Conservation (phyloP, 2,797 vertebrate species). For the Margarornis squamiger region DNA sequence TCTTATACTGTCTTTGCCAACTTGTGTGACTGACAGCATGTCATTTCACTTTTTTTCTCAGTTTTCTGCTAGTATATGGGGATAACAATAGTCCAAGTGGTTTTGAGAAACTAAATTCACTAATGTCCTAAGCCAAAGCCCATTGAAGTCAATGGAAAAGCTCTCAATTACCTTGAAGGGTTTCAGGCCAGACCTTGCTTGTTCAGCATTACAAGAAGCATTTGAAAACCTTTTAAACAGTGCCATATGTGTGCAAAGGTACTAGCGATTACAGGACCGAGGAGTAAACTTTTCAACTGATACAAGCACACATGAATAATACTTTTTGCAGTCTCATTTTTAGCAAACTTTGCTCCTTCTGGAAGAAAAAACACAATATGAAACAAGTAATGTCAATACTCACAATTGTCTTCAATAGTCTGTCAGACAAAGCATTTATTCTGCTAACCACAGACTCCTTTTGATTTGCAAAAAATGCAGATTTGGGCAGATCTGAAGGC, state of each 20-base stretch:
- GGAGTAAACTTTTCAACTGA: neutral
- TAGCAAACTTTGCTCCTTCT: neutral
- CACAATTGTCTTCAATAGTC: neutral
- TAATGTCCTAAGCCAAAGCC: neutral
- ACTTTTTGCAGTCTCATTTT: neutral
- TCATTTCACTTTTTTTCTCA: neutral
- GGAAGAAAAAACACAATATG: neutral
- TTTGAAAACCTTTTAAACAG: constrained; percentile 5
- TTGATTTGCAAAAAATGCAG: neutral
- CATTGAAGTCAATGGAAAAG: neutral
- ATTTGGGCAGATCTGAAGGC: neutral
- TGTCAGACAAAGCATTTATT: neutral
- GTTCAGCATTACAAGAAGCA: neutral
- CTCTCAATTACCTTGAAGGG: neutral
- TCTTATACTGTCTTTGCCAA: neutral
- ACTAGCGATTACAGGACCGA: neutral
- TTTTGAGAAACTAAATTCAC: neutral
- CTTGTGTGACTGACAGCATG: neutral
- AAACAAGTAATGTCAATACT: neutral
- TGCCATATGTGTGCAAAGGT: neutral
- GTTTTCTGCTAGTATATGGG: neutral
- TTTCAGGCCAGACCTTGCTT: constrained; percentile 2
- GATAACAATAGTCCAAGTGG: neutral
- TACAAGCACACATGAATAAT: neutral
- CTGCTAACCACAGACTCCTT: neutral